Conservation (phyloP, 2,797 vertebrate genomes). For the Merluccius polli region DNA sequence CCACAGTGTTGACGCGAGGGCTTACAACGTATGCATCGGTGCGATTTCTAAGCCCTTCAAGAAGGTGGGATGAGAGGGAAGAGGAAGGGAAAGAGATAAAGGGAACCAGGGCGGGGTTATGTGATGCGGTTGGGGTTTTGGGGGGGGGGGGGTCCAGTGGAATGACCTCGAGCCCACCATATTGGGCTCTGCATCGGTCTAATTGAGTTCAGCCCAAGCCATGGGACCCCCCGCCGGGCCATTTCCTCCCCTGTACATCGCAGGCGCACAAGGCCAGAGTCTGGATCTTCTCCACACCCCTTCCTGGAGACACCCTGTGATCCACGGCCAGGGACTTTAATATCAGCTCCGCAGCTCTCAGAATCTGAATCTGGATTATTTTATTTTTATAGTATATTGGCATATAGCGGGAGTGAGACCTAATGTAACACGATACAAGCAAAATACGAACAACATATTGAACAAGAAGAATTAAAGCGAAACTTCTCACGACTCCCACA, state of each 20-base stretch:
- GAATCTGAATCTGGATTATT: too few relatives aligned
- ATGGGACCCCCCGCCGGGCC: slow-evolving; percentile 36
- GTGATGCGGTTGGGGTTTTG: too few relatives aligned
- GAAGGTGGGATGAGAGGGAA: not conserved
- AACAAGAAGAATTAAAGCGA: too few relatives aligned
- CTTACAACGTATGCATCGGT: slow-evolving; percentile 12
- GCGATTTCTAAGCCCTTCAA: slow-evolving; percentile 15
- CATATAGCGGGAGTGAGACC: too few relatives aligned
- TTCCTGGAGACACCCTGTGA: slow-evolving; percentile 51
- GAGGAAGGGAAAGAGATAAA: not conserved
- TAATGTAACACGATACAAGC: too few relatives aligned
- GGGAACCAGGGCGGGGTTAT: too few relatives aligned
- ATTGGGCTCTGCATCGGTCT: slow-evolving; percentile 63
- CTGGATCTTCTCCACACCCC: slow-evolving; percentile 21
- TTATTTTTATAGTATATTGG: too few relatives aligned
- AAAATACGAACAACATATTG: too few relatives aligned
- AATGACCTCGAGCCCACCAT: slow-evolving; percentile 52
- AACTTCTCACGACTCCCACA: too few relatives aligned
- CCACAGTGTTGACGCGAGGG: not conserved
- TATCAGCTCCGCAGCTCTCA: slow-evolving; percentile 24
- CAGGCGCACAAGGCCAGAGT: slow-evolving; percentile 12
- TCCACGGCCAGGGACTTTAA: slow-evolving; percentile 51
- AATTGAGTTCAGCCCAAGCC: slow-evolving; percentile 62
- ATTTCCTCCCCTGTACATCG: slow-evolving; percentile 34
- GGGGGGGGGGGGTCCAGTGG: slow-evolving; percentile 39